Percentiles rank a stretch among this genome's conserved stretches.
Evolutionary conservation across 2,113 vertebrate genomes (phyloP).

Genomic region (Pluvianellus socialis): DNA sequence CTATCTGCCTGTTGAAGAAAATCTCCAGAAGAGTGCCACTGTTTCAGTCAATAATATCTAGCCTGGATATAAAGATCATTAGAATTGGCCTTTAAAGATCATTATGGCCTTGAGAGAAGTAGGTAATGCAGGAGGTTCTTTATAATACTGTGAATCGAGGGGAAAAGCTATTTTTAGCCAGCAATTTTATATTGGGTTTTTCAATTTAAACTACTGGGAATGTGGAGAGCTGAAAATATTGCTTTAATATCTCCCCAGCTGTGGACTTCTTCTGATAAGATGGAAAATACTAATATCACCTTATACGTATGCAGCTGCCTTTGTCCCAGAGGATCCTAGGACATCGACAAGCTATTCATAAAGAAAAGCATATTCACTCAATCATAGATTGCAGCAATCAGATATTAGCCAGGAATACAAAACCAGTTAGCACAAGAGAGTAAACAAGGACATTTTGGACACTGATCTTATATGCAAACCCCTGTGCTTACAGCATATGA

Average conservation of each 20-base stretch:
- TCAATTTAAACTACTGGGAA: slow-evolving; percentile 36
- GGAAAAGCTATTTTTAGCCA: slow-evolving; percentile 30
- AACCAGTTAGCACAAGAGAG: not conserved
- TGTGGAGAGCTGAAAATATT: slow-evolving; percentile 49
- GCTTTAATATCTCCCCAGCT: slow-evolving; percentile 60
- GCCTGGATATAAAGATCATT: not conserved
- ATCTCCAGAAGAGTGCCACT: not conserved
- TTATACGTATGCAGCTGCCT: slow-evolving; percentile 36
- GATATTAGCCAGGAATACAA: not conserved
- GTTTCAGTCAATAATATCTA: not conserved
- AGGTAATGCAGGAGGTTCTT: not conserved
- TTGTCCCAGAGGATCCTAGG: slow-evolving; percentile 10
- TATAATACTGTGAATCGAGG: not conserved
- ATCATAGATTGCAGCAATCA: not conserved
- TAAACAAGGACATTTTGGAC: not conserved
- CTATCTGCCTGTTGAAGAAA: not conserved
- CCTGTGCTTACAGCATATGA: not conserved
- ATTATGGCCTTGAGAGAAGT: not conserved
- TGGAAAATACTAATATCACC: slow-evolving; percentile 48
- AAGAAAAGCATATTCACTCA: slow-evolving; percentile 26
- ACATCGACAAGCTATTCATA: slow-evolving; percentile 15
- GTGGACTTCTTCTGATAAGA: slow-evolving; percentile 35
- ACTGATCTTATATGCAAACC: not conserved
- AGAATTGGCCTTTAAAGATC: slow-evolving; percentile 26
- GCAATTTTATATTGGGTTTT: slow-evolving; percentile 17